These are phyloP conservation scores for Rapana venosa DNA, from an alignment of 2,888 invertebrate genomes.

Conservation along the genomic window DNA sequence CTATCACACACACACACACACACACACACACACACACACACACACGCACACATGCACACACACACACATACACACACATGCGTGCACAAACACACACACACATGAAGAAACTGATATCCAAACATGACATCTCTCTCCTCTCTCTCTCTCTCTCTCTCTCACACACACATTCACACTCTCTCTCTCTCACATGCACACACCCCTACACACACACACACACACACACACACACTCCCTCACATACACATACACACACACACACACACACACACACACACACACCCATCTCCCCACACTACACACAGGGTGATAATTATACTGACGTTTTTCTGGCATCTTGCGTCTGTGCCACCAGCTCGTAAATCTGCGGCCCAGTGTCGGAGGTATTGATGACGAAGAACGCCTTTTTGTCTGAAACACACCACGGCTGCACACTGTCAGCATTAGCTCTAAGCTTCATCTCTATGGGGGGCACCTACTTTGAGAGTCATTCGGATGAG, in stretches of 20 bases:
- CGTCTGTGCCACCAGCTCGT: conserved; percentile 89
- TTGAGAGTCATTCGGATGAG: too few relatives aligned
- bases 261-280: not conserved
- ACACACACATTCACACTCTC: not conserved
- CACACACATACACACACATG: too few relatives aligned
- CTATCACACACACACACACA: not conserved
- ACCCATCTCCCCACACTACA: not conserved
- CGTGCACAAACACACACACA: too few relatives aligned
- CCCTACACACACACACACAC: not conserved
- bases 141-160: not conserved
- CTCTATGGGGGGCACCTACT: too few relatives aligned
- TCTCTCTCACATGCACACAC: not conserved
- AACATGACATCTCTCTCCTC: too few relatives aligned
- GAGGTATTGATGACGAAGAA: conserved; percentile 90
- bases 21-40: not conserved
- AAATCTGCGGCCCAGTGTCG: conserved; percentile 86
- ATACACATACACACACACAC: not conserved
- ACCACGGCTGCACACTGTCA: not conserved
- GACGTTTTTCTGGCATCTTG: conserved; percentile 87
- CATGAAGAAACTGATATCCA: too few relatives aligned
- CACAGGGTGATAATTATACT: not conserved
- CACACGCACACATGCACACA: not conserved
- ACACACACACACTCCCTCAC: not conserved
- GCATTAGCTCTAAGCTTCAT: too few relatives aligned
- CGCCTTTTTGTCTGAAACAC: conserved; percentile 84